phyloP scores from a whole-genome alignment of 2,888 invertebrate species.

The Caenorhabditis macrosperma region DNA sequence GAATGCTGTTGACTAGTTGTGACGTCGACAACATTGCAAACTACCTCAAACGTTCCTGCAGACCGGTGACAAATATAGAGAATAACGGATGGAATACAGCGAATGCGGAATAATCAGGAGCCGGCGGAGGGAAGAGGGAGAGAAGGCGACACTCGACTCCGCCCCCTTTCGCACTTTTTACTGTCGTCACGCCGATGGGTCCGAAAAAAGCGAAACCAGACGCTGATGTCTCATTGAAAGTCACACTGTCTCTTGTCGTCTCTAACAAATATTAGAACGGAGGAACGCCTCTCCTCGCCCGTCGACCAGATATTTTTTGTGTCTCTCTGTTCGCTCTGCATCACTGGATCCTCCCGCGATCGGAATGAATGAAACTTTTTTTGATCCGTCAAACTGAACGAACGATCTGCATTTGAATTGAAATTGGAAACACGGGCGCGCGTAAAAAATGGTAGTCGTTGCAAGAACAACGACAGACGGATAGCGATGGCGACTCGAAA shows the following conservation, averaged over 20 bases:
- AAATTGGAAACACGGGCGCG: too few relatives aligned
- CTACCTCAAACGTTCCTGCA: conserved; percentile 59
- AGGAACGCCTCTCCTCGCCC: not conserved
- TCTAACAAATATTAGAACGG: conserved; percentile 47
- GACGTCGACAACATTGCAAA: conserved; percentile 60
- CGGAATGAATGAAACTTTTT: not conserved
- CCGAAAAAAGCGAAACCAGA: conserved; percentile 30
- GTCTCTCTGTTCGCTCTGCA: not conserved
- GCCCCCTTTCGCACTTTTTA: conserved; percentile 31
- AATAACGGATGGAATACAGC: not conserved
- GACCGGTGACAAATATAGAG: not conserved
- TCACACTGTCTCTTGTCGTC: conserved; percentile 33
- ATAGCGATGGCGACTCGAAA: too few relatives aligned
- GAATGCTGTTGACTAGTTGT: conserved; percentile 40
- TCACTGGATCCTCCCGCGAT: not conserved
- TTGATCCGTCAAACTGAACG: not conserved
- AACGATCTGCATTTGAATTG: not conserved
- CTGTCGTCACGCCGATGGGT: conserved; percentile 40
- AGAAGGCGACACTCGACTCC: not conserved
- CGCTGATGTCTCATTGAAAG: conserved; percentile 22
- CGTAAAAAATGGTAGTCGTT: too few relatives aligned
- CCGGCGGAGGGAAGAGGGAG: not conserved
- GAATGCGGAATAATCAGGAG: conserved; percentile 42
- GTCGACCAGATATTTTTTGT: conserved; percentile 35
- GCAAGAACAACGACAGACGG: too few relatives aligned